Percentiles rank a stretch among this genome's conserved stretches.
Evolutionary conservation across 2,113 vertebrate species (phyloP).

Genomic region (Colossoma macropomum): DNA sequence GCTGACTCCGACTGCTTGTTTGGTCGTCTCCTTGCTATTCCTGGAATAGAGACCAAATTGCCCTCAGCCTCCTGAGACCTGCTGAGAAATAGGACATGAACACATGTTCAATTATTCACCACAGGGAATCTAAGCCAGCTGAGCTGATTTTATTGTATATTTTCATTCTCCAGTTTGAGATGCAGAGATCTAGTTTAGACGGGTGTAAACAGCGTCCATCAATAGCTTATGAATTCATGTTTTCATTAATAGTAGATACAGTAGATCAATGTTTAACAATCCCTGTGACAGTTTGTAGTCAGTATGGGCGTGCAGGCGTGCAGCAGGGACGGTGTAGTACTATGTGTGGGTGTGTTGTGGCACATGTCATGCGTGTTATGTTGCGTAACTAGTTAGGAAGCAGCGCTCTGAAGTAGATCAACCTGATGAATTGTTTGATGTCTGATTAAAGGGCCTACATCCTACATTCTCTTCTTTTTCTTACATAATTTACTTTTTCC

Average conservation of each 20-base stretch:
- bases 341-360: neutral
- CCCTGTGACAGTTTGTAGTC: neutral
- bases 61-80: constrained; percentile 77
- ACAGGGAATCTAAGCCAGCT: constrained; percentile 75
- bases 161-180: constrained; percentile 39
- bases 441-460: neutral
- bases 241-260: neutral
- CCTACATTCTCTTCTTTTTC: too few species aligned
- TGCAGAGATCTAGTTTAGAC: neutral
- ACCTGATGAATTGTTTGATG: neutral
- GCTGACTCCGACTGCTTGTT: constrained; percentile 60
- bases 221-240: neutral
- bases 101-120: constrained; percentile 82
- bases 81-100: constrained; percentile 60
- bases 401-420: neutral
- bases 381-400: neutral
- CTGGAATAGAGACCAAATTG: constrained; percentile 68
- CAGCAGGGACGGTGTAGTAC: neutral
- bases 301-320: neutral
- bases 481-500: too few species aligned
- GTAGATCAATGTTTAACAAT: neutral
- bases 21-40: constrained; percentile 63
- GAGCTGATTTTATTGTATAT: constrained; percentile 57
- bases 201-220: neutral
- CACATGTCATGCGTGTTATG: neutral